These are phyloP conservation scores for Zosterops japonicus DNA, from an alignment of 2,113 vertebrate genomes.

Conservation along the genomic window DNA sequence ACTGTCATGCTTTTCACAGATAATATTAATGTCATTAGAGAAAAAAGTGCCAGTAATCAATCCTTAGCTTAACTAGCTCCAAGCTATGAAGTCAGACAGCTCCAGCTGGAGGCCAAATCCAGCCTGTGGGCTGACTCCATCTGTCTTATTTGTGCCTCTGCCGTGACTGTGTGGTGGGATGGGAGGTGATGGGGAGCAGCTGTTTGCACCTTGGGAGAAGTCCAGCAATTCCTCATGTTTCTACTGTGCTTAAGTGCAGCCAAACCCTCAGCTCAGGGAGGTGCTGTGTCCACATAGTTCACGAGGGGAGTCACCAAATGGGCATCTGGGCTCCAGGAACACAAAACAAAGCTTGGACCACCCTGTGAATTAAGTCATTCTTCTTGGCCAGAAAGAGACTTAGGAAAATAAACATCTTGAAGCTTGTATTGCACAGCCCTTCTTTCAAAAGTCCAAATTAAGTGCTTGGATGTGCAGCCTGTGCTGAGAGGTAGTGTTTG, in stretches of 20 bases:
- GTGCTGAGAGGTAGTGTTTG: not conserved
- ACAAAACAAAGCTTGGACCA: constrained; percentile 55
- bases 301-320: not conserved
- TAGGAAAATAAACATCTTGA: constrained; percentile 59
- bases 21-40: not conserved
- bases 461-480: not conserved
- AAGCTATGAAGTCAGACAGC: not conserved
- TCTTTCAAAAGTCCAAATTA: constrained; percentile 1
- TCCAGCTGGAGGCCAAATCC: not conserved
- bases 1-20: not conserved
- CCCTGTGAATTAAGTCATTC: constrained; percentile 29
- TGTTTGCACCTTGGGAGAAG: not conserved
- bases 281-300: not conserved
- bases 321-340: constrained; percentile 48
- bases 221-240: not conserved
- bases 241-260: not conserved
- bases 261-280: not conserved
- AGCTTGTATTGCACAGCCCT: not conserved
- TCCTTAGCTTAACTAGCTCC: constrained; percentile 11
- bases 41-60: not conserved
- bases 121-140: constrained; percentile 23
- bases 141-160: not conserved
- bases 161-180: not conserved
- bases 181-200: not conserved
- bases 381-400: constrained; percentile 28